Conservation (phyloP, 2,888 invertebrate species). For the Diachrysia chrysitis region DNA sequence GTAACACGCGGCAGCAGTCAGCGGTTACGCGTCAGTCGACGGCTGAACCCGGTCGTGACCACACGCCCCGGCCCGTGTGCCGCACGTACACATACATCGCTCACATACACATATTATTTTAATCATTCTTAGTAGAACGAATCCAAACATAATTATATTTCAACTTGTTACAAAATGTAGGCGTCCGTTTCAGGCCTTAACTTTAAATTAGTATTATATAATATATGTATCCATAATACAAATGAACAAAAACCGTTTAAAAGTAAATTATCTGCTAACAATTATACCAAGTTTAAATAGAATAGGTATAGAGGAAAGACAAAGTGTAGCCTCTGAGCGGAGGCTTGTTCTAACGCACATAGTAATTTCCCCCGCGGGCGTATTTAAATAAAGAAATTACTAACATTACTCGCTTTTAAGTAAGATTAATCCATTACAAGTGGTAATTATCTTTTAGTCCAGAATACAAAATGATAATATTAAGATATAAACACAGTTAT, state of each 20-base stretch:
- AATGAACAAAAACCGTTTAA: constrained; percentile 1
- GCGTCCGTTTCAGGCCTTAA: background rate
- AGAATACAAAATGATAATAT: constrained; percentile 44
- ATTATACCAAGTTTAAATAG: constrained; percentile 5
- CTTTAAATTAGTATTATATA: background rate
- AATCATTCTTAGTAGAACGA: background rate
- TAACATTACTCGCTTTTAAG: constrained; percentile 47
- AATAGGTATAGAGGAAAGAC: background rate
- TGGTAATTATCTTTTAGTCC: constrained; percentile 49
- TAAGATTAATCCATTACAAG: constrained; percentile 51
- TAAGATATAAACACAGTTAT: constrained; percentile 54
- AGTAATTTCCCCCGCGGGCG: constrained; percentile 32
- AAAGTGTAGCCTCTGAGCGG: background rate
- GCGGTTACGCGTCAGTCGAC: background rate
- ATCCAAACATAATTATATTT: background rate
- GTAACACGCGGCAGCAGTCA: background rate
- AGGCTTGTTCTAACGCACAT: constrained; percentile 17
- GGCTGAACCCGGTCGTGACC: background rate
- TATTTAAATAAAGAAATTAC: constrained; percentile 48
- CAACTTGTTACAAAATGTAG: background rate
- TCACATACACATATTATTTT: background rate
- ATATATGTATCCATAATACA: background rate
- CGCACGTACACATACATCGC: background rate
- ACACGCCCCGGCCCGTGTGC: background rate
- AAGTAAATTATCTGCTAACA: background rate